These are phyloP conservation scores for Gambusia affinis DNA, from an alignment of 2,113 vertebrate genomes.

Conservation along the genomic window DNA sequence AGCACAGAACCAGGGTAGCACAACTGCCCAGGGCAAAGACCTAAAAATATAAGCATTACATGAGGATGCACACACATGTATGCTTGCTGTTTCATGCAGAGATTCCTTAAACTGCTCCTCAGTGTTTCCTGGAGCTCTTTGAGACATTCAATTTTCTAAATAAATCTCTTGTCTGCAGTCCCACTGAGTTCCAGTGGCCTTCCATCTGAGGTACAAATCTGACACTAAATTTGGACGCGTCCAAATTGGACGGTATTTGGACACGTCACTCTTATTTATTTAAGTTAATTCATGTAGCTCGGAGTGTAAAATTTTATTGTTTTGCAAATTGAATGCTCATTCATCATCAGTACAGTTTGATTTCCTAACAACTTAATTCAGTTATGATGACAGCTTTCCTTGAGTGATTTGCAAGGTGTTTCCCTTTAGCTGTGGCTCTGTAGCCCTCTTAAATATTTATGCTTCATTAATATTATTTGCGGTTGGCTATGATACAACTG, in stretches of 20 bases:
- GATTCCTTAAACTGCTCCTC: conserved; percentile 37
- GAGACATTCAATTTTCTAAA: conserved; percentile 43
- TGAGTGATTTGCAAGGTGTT: background rate
- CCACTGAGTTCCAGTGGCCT: conserved; percentile 1
- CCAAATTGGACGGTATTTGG: background rate
- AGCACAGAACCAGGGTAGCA: conserved; percentile 59
- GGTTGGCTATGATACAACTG: conserved; percentile 50
- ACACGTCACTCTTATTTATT: background rate
- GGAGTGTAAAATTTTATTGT: background rate
- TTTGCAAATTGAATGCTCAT: background rate
- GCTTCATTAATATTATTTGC: conserved; percentile 68
- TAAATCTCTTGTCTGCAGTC: conserved; percentile 31
- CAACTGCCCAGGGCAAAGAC: conserved; percentile 65
- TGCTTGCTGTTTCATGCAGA: conserved; percentile 7
- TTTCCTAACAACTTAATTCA: background rate
- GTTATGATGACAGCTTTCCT: background rate
- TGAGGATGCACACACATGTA: conserved; percentile 5
- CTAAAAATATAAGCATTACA: conserved; percentile 69
- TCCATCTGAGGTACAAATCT: conserved; percentile 8
- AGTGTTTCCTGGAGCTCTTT: conserved; percentile 25
- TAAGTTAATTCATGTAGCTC: background rate
- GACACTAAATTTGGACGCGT: background rate
- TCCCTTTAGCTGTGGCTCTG: background rate
- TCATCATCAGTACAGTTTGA: background rate
- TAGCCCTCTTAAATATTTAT: conserved; percentile 47